These are phyloP conservation scores for Planiliza haematocheilus DNA, from an alignment of 2,113 vertebrate genomes.

Conservation along the genomic window DNA sequence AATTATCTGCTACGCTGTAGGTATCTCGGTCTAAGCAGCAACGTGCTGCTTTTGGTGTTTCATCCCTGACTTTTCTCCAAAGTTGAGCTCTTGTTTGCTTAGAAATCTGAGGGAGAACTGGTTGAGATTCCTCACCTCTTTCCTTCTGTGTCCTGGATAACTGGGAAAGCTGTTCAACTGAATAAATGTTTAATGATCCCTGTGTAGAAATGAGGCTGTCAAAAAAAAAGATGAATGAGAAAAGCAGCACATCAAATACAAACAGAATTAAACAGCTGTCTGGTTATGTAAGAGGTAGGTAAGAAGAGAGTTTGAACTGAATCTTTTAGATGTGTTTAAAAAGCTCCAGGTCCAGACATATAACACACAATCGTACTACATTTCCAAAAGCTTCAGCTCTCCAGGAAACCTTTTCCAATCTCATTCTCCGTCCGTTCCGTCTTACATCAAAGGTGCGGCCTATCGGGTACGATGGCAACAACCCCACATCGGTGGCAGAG, in stretches of 20 bases:
- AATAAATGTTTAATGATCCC: too few relatives aligned
- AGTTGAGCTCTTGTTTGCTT: constrained; percentile 12
- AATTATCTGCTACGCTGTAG: constrained; percentile 4
- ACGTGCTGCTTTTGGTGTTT: constrained; percentile 4
- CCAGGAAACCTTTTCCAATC: background rate
- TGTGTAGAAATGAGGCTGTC: too few relatives aligned
- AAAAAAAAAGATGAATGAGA: too few relatives aligned
- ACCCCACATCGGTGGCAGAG: constrained; percentile 95
- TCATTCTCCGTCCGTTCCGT: background rate
- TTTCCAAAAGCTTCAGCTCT: too few relatives aligned
- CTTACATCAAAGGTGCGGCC: constrained; percentile 89
- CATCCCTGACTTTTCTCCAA: background rate
- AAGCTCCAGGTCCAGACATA: too few relatives aligned
- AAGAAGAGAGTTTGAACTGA: too few relatives aligned
- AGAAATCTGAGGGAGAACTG: background rate
- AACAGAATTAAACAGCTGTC: too few relatives aligned
- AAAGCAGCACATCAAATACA: too few relatives aligned
- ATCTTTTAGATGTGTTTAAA: too few relatives aligned
- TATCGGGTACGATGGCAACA: constrained; percentile 93
- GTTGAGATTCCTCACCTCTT: background rate
- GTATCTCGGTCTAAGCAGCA: background rate
- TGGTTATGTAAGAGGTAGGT: too few relatives aligned
- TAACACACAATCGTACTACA: too few relatives aligned
- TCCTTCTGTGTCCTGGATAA: background rate
- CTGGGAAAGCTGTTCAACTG: too few relatives aligned